A percentile compares a stretch with the other conserved stretches of the same genome.
Conservation (phyloP, 2,888 invertebrate genomes). For the Andrena flavipes region DNA sequence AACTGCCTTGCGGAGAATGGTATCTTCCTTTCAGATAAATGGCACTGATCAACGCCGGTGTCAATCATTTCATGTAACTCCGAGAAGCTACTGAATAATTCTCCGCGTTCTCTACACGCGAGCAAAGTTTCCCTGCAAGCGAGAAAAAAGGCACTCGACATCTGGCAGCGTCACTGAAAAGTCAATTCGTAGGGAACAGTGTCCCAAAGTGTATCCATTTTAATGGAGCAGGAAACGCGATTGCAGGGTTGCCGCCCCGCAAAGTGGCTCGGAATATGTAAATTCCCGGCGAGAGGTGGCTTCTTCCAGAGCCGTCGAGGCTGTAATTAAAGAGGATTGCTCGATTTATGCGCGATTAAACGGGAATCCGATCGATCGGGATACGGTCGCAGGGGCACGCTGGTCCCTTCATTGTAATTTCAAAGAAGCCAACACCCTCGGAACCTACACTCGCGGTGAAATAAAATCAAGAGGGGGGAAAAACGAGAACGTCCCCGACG, state of each 20-base stretch:
- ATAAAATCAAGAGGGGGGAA: neutral
- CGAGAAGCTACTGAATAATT: too few relatives aligned
- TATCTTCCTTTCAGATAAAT: too few relatives aligned
- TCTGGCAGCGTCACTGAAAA: neutral
- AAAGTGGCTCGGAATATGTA: slow-evolving; percentile 43
- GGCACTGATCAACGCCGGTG: too few relatives aligned
- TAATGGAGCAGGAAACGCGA: slow-evolving; percentile 20
- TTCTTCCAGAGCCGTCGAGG: slow-evolving; percentile 18
- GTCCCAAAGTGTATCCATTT: slow-evolving; percentile 16
- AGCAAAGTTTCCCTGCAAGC: too few relatives aligned
- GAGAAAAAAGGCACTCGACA: neutral
- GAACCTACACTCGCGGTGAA: neutral
- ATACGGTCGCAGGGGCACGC: neutral
- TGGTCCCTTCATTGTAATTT: slow-evolving; percentile 24
- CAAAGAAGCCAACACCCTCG: slow-evolving; percentile 13
- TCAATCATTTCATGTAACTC: too few relatives aligned
- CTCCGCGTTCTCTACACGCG: too few relatives aligned
- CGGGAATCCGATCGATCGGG: slow-evolving; percentile 38
- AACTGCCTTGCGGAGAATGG: too few relatives aligned
- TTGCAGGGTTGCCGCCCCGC: slow-evolving; percentile 4
- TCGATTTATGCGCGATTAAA: slow-evolving; percentile 56
- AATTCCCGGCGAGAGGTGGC: slow-evolving; percentile 20
- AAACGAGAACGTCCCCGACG: neutral
- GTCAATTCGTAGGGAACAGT: neutral
- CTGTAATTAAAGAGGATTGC: slow-evolving; percentile 57